Conservation (phyloP, 2,888 invertebrate genomes). For the Trichogramma evanescens region DNA sequence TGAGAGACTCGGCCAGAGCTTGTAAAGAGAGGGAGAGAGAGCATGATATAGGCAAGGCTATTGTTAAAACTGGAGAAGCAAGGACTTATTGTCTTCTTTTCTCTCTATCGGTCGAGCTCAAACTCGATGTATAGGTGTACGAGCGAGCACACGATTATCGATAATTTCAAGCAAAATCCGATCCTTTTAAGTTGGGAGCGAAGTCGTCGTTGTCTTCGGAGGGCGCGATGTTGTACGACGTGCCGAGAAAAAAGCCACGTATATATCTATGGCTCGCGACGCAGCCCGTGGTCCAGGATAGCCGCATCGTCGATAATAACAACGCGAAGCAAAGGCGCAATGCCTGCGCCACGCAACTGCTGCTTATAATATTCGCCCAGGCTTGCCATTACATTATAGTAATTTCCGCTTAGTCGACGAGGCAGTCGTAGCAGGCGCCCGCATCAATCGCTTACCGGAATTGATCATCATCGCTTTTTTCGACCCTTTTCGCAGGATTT, state of each 20-base stretch:
- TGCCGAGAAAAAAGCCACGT: too few species aligned
- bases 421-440: neutral
- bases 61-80: constrained; percentile 24
- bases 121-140: constrained; percentile 4
- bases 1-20: neutral
- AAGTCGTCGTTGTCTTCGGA: neutral
- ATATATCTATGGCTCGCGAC: constrained; percentile 20
- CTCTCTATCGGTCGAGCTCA: constrained; percentile 22
- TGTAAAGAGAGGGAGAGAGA: constrained; percentile 14
- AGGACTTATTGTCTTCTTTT: neutral
- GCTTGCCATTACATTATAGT: constrained; percentile 12
- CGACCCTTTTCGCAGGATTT: neutral
- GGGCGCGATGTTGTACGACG: too few species aligned
- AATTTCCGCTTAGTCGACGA: constrained; percentile 13
- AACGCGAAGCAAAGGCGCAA: too few species aligned
- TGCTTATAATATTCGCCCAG: too few species aligned
- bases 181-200: neutral
- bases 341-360: too few species aligned
- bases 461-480: neutral
- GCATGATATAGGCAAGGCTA: constrained; percentile 20
- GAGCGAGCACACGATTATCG: constrained; percentile 37
- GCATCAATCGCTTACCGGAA: neutral
- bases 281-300: constrained; percentile 42
- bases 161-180: constrained; percentile 36
- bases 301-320: constrained; percentile 25